Evolutionary conservation across 2,113 vertebrate species (phyloP).

Genomic region (Dromaius novaehollandiae): DNA sequence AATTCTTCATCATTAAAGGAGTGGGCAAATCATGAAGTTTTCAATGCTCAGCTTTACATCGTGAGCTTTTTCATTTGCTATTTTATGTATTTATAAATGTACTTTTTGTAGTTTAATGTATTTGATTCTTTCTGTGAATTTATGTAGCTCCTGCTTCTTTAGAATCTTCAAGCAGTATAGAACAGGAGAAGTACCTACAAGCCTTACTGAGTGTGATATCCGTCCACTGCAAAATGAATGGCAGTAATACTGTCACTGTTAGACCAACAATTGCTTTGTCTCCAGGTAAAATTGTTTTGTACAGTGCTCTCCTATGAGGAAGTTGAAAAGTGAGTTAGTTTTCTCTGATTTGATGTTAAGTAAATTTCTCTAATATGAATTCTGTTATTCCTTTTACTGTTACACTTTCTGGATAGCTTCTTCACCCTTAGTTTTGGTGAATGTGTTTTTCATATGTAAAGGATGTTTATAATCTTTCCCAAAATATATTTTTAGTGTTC

Average conservation of each 20-base stretch:
- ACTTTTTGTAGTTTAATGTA: background rate
- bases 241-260: slow-evolving; percentile 85
- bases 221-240: slow-evolving; percentile 88
- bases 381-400: background rate
- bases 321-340: background rate
- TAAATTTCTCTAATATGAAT: background rate
- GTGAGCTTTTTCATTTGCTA: background rate
- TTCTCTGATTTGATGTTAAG: background rate
- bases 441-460: background rate
- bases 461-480: background rate
- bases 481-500: background rate
- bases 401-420: background rate
- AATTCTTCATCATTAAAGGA: background rate
- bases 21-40: background rate
- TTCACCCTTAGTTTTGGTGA: background rate
- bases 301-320: background rate
- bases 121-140: background rate
- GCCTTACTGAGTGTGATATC: slow-evolving; percentile 92
- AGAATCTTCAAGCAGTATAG: slow-evolving; percentile 95
- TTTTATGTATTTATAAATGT: background rate
- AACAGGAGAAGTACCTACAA: slow-evolving; percentile 97
- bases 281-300: slow-evolving; percentile 83
- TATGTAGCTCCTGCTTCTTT: slow-evolving; percentile 84
- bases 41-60: background rate
- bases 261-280: slow-evolving; percentile 89